phyloP scores from a whole-genome alignment of 2,113 vertebrate species.

The Poeciliopsis turrubarensis region DNA sequence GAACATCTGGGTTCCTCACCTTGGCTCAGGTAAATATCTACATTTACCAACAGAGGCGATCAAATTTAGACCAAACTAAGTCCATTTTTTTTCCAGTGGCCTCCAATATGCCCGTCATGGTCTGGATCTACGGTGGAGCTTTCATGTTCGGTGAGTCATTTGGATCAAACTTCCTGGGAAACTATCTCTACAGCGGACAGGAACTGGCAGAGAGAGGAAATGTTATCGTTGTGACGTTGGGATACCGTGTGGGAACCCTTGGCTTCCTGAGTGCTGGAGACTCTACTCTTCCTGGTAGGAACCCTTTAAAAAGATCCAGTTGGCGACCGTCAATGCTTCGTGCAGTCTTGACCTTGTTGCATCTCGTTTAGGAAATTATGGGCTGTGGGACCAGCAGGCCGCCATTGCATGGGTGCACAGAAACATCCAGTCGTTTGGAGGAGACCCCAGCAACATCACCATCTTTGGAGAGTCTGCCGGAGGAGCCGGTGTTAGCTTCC shows the following conservation, averaged over 20 bases:
- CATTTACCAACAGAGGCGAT: background rate
- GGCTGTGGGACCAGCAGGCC: slow-evolving; percentile 94
- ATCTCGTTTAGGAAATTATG: slow-evolving; percentile 85
- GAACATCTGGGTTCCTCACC: slow-evolving; percentile 94
- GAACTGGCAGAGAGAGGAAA: slow-evolving; percentile 89
- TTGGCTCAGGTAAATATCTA: slow-evolving; percentile 42
- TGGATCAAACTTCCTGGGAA: slow-evolving; percentile 85
- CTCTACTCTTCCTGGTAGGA: slow-evolving; percentile 61
- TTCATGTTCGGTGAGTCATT: slow-evolving; percentile 84
- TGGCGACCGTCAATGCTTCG: background rate
- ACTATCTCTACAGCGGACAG: slow-evolving; percentile 88
- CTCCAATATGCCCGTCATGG: slow-evolving; percentile 87
- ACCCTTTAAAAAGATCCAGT: background rate
- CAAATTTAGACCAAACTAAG: background rate
- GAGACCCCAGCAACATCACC: slow-evolving; percentile 89
- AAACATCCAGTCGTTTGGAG: slow-evolving; percentile 92
- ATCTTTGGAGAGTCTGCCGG: slow-evolving; percentile 96
- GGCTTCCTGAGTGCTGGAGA: slow-evolving; percentile 96
- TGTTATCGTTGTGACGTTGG: slow-evolving; percentile 91
- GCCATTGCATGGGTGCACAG: slow-evolving; percentile 95
- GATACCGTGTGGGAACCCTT: slow-evolving; percentile 89
- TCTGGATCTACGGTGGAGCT: slow-evolving; percentile 90
- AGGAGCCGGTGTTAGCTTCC: slow-evolving; percentile 78
- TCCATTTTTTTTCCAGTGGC: slow-evolving; percentile 80
- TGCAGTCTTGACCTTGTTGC: slow-evolving; percentile 1